A percentile compares a stretch with the other conserved stretches of the same genome.
phyloP scores from a whole-genome alignment of 2,888 invertebrate species.

The Julus scandinavius region DNA sequence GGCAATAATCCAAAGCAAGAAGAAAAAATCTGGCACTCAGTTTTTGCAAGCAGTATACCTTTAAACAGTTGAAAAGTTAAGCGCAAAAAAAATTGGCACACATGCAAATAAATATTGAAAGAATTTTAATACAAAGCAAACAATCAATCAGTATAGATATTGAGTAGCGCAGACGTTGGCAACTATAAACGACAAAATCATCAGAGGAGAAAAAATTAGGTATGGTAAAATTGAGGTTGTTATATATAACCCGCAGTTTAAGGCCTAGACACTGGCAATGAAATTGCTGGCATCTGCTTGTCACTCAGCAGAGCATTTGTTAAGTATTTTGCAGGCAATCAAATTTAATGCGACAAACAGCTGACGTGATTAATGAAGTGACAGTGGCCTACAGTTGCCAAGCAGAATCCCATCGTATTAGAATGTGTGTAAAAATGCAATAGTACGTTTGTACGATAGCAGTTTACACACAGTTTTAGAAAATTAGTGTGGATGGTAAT shows the following conservation, averaged over 20 bases:
- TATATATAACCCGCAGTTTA: background rate
- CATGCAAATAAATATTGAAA: background rate
- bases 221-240: background rate
- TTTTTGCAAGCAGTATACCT: background rate
- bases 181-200: background rate
- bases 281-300: slow-evolving; percentile 8
- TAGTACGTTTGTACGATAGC: no score
- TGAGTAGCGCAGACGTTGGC: background rate
- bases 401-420: background rate
- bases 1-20: background rate
- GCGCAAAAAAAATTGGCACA: background rate
- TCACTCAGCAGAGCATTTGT: slow-evolving; percentile 9
- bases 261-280: slow-evolving; percentile 10
- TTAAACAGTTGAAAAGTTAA: background rate
- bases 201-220: background rate
- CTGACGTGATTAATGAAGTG: slow-evolving; percentile 10
- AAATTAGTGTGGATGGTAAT: no score
- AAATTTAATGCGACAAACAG: background rate
- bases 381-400: background rate
- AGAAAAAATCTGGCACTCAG: slow-evolving; percentile 15
- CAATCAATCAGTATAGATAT: background rate
- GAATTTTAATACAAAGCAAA: background rate
- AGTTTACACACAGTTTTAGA: no score
- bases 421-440: background rate
- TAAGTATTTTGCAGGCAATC: background rate